phyloP scores from a whole-genome alignment of 2,113 vertebrate species.

The Physeter macrocephalus region DNA sequence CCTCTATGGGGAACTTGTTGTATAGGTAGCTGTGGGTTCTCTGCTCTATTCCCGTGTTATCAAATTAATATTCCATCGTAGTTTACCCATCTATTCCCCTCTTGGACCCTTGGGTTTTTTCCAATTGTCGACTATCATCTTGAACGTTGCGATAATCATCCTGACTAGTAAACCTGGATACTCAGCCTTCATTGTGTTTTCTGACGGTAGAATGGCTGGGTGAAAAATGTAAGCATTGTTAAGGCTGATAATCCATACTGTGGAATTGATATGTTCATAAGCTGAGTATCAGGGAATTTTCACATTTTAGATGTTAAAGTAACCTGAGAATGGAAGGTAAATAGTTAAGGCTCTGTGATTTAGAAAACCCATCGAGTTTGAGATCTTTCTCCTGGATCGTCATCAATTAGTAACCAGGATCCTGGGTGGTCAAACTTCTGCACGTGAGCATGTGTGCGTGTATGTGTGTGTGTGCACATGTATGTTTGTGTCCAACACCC shows the following conservation, averaged over 20 bases:
- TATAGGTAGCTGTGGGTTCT: neutral
- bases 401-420: neutral
- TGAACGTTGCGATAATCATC: neutral
- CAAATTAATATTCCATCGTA: neutral
- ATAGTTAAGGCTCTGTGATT: neutral
- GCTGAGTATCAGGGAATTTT: neutral
- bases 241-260: neutral
- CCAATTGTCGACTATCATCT: neutral
- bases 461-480: fast-evolving
- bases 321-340: neutral
- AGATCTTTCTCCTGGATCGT: neutral
- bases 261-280: neutral
- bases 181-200: neutral
- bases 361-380: neutral
- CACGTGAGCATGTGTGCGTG: neutral
- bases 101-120: neutral
- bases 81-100: neutral
- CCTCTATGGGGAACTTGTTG: neutral
- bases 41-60: too few relatives aligned
- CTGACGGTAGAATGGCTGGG: neutral
- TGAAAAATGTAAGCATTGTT: neutral
- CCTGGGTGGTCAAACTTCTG: neutral
- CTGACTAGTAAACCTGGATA: neutral
- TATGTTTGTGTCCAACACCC: too few relatives aligned
- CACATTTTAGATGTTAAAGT: neutral